phyloP scores from a whole-genome alignment of 2,888 invertebrate genomes.

The Lepidocyrtoides sp. region DNA sequence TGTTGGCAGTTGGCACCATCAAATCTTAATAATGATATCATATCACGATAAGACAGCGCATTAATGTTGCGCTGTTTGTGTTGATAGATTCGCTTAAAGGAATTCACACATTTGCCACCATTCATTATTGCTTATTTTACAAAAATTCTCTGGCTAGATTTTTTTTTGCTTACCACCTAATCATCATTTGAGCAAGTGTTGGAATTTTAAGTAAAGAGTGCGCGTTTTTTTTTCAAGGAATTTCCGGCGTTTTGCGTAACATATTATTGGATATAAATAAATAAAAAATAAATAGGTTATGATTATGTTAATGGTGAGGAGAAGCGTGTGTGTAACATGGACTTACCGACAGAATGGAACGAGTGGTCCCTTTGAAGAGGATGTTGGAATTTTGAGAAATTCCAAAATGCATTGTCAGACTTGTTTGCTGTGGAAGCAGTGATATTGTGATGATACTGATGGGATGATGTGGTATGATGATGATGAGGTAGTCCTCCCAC shows the following conservation, averaged over 20 bases:
- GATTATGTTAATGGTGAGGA: constrained; percentile 37
- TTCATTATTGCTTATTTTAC: constrained; percentile 15
- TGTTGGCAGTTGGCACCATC: constrained; percentile 37
- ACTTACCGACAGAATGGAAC: constrained; percentile 84
- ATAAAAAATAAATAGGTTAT: constrained; percentile 41
- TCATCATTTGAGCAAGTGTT: background rate
- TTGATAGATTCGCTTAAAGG: constrained; percentile 54
- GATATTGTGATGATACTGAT: constrained; percentile 51
- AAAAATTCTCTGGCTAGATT: constrained; percentile 34
- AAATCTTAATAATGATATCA: constrained; percentile 35
- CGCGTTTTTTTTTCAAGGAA: constrained; percentile 72
- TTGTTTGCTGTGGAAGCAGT: constrained; percentile 49
- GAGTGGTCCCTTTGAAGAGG: constrained; percentile 84
- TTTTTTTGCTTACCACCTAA: background rate
- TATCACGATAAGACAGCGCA: constrained; percentile 24
- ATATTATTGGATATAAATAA: constrained; percentile 46
- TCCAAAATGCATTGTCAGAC: constrained; percentile 82
- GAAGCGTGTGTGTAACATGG: background rate
- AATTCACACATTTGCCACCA: constrained; percentile 44
- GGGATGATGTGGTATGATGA: constrained; percentile 30
- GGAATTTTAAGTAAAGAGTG: constrained; percentile 37
- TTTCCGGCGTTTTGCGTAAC: constrained; percentile 70
- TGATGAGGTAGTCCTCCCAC: constrained; percentile 52
- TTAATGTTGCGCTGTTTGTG: constrained; percentile 1
- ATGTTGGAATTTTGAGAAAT: constrained; percentile 83